phyloP scores from a whole-genome alignment of 2,797 vertebrate species.

The Fratercula arctica region DNA sequence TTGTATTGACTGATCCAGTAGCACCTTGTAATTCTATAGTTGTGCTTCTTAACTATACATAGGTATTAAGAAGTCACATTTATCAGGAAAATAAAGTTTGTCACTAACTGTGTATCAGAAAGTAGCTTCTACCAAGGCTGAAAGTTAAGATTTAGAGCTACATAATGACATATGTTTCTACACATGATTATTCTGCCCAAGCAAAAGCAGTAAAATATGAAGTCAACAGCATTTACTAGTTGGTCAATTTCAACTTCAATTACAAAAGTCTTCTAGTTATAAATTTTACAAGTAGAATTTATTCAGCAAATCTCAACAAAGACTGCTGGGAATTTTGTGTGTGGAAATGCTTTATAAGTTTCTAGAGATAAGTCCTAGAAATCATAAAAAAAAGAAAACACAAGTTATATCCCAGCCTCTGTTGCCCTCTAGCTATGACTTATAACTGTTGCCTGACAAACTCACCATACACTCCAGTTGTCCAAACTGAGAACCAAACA shows the following conservation, averaged over 20 bases:
- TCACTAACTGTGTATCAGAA: not conserved
- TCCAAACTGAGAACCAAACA: constrained; percentile 89
- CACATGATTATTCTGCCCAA: not conserved
- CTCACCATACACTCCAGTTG: constrained; percentile 94
- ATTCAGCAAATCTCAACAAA: not conserved
- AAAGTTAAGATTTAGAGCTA: not conserved
- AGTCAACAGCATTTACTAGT: not conserved
- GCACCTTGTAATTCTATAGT: not conserved
- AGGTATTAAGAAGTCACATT: not conserved
- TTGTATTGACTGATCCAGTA: not conserved
- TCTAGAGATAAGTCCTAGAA: not conserved
- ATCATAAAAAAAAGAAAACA: not conserved
- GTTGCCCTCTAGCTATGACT: not conserved
- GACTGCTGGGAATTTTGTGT: not conserved
- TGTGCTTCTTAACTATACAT: not conserved
- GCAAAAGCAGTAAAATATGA: not conserved
- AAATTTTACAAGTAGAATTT: not conserved
- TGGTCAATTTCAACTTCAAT: not conserved
- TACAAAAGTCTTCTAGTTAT: not conserved
- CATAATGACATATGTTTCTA: not conserved
- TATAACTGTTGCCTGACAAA: constrained; percentile 10
- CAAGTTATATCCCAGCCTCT: not conserved
- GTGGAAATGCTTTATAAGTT: not conserved
- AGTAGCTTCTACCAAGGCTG: not conserved
- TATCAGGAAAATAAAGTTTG: not conserved